These are phyloP conservation scores for Drosophila aff. DNA, from an alignment of 1,140 invertebrate species.

Conservation along the genomic window DNA sequence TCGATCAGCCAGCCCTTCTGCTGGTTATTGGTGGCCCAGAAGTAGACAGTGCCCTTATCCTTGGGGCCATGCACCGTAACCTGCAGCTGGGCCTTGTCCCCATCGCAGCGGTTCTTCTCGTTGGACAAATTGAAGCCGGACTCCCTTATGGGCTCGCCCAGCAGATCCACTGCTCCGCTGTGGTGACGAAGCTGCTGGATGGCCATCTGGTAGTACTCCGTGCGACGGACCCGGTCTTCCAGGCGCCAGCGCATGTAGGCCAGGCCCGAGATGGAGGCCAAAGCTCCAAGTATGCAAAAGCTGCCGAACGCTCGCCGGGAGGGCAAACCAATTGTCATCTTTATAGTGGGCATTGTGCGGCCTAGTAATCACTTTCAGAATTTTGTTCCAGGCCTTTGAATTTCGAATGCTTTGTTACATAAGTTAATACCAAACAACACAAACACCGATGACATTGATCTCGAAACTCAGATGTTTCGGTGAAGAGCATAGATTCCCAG, in stretches of 20 bases:
- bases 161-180: conserved; percentile 86
- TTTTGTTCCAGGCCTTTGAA: conserved; percentile 26
- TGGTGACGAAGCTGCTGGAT: conserved; percentile 86
- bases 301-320: conserved; percentile 85
- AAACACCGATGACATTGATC: conserved; percentile 14
- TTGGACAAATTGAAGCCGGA: conserved; percentile 86
- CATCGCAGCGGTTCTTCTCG: conserved; percentile 86
- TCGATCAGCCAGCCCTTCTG: conserved; percentile 64
- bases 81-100: conserved; percentile 86
- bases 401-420: background rate
- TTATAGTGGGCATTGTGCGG: conserved; percentile 42
- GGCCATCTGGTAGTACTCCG: conserved; percentile 87
- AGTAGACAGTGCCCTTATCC: conserved; percentile 82
- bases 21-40: conserved; percentile 59
- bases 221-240: conserved; percentile 82
- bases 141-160: conserved; percentile 89
- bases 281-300: conserved; percentile 85
- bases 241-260: conserved; percentile 83
- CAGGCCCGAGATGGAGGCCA: conserved; percentile 84
- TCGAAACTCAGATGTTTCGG: background rate
- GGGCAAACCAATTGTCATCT: conserved; percentile 47
- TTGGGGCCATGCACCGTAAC: conserved; percentile 85
- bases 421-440: background rate
- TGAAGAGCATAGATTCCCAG: background rate
- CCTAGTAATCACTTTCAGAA: conserved; percentile 14